phyloP scores from a whole-genome alignment of 2,888 invertebrate genomes.

The Acrobasis repandana region DNA sequence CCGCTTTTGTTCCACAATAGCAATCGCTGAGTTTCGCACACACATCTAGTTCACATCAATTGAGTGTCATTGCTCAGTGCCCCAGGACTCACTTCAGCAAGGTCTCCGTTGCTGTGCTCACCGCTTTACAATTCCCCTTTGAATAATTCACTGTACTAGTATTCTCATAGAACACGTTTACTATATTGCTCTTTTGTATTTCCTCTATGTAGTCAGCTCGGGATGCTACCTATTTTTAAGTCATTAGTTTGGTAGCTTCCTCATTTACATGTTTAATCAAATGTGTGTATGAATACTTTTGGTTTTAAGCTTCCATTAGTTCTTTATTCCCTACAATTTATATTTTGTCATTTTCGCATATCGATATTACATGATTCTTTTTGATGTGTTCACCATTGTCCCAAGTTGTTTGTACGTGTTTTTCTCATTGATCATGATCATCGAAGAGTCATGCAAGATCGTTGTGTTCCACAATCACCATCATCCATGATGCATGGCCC shows the following conservation, averaged over 20 bases:
- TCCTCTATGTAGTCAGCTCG: background rate
- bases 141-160: slow-evolving; percentile 21
- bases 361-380: slow-evolving; percentile 48
- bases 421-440: slow-evolving; percentile 6
- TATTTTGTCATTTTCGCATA: slow-evolving; percentile 33
- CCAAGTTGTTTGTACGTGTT: background rate
- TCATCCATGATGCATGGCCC: slow-evolving; percentile 73
- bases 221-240: slow-evolving; percentile 12
- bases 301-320: background rate
- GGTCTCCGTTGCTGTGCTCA: slow-evolving; percentile 57
- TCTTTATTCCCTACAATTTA: slow-evolving; percentile 32
- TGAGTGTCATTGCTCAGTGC: slow-evolving; percentile 73
- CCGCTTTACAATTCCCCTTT: slow-evolving; percentile 35
- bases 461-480: slow-evolving; percentile 45
- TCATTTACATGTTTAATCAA: slow-evolving; percentile 2
- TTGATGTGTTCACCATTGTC: background rate
- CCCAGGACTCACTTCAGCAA: slow-evolving; percentile 66
- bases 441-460: slow-evolving; percentile 48
- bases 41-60: slow-evolving; percentile 77
- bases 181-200: slow-evolving; percentile 7
- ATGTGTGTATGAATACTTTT: background rate
- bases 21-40: slow-evolving; percentile 66
- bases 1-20: slow-evolving; percentile 54
- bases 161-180: slow-evolving; percentile 25
- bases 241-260: slow-evolving; percentile 5